These are phyloP conservation scores for Calidris pugnax DNA, from an alignment of 2,113 vertebrate genomes.

Conservation along the genomic window DNA sequence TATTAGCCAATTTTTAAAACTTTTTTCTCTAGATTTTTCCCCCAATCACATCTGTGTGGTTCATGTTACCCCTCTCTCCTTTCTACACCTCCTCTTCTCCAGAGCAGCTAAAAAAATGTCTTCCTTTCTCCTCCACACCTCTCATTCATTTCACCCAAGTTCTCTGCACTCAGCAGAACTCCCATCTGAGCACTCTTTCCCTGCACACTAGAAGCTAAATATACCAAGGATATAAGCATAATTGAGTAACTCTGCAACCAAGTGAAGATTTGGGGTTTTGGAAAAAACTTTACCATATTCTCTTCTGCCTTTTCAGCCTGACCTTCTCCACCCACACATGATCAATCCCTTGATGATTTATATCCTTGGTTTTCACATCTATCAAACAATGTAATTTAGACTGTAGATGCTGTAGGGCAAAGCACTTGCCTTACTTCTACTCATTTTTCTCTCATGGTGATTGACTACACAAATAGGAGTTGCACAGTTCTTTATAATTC, in stretches of 20 bases:
- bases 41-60: rapidly evolving
- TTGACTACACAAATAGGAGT: neutral
- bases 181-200: neutral
- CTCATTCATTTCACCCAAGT: neutral
- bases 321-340: neutral
- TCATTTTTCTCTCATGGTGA: neutral
- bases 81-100: neutral
- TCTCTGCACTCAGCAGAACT: neutral
- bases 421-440: neutral
- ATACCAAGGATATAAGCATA: neutral
- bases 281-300: neutral
- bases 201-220: neutral
- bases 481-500: neutral
- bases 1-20: rapidly evolving
- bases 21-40: neutral
- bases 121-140: neutral
- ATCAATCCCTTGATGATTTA: neutral
- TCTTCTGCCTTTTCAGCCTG: neutral
- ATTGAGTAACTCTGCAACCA: neutral
- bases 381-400: neutral
- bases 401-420: neutral
- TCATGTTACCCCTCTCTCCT: neutral
- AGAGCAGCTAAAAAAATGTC: neutral
- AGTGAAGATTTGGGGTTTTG: neutral
- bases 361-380: neutral